phyloP scores from a whole-genome alignment of 2,797 vertebrate genomes.

The Echiichthys vipera region DNA sequence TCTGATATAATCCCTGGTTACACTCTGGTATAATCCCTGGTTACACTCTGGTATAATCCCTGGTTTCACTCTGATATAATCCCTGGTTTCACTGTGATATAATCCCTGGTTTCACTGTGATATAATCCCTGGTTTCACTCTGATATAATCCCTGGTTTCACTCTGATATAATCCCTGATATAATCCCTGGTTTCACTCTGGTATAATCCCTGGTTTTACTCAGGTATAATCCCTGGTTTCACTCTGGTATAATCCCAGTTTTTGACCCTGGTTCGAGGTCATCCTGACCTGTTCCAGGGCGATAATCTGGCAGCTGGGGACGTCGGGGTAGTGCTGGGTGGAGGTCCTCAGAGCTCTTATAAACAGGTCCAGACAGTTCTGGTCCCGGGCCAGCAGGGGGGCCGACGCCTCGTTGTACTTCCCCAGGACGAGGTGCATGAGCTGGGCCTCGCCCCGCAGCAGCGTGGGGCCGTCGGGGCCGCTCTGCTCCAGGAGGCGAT shows the following conservation, averaged over 20 bases:
- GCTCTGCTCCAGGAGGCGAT: constrained; percentile 87
- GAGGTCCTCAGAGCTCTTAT: constrained; percentile 84
- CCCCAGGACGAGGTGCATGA: constrained; percentile 86
- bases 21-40: too few species aligned
- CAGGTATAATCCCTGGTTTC: not conserved
- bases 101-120: too few species aligned
- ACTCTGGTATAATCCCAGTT: fast-evolving
- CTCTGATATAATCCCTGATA: not conserved
- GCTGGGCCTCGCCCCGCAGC: constrained; percentile 86
- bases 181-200: not conserved
- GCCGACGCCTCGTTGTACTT: constrained; percentile 90
- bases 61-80: not conserved
- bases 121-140: not conserved
- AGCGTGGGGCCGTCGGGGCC: constrained; percentile 75
- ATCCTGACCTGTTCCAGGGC: constrained; percentile 90
- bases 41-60: not conserved
- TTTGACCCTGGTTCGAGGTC: not conserved
- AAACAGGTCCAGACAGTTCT: constrained; percentile 88
- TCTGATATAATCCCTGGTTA: too few species aligned
- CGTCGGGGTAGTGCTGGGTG: constrained; percentile 74
- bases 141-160: not conserved
- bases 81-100: too few species aligned
- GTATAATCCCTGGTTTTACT: not conserved
- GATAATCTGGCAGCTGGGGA: constrained; percentile 86
- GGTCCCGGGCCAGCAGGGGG: constrained; percentile 85